A percentile compares a stretch with the other conserved stretches of the same genome.
Conservation (phyloP, 2,113 vertebrate species). For the Melanerpes aurifrons region DNA sequence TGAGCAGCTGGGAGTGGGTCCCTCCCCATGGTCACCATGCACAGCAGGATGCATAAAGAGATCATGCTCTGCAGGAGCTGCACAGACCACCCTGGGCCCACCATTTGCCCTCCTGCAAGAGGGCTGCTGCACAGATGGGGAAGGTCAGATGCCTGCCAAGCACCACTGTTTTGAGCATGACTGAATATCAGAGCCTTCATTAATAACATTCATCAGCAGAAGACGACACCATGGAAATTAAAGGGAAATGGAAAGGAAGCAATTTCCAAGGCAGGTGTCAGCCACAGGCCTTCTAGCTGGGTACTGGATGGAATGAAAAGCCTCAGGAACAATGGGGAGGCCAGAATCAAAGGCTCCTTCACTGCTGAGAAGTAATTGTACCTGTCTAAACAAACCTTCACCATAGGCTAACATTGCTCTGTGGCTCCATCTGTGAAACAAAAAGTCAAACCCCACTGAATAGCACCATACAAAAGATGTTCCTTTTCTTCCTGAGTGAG, state of each 20-base stretch:
- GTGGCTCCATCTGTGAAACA: not conserved
- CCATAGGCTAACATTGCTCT: not conserved
- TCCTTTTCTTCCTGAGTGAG: not conserved
- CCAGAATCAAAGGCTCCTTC: conserved; percentile 40
- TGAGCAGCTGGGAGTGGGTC: not conserved
- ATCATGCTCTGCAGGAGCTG: not conserved
- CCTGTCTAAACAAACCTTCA: not conserved
- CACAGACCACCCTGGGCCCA: not conserved
- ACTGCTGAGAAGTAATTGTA: not conserved
- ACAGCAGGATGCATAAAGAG: not conserved
- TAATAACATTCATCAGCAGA: conserved; percentile 5
- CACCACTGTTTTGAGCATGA: not conserved
- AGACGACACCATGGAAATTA: not conserved
- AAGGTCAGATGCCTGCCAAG: not conserved
- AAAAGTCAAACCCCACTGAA: not conserved
- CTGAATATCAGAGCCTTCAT: not conserved
- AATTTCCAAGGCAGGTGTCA: conserved; percentile 14
- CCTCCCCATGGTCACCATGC: not conserved
- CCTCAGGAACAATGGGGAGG: not conserved
- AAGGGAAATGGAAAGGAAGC: not conserved
- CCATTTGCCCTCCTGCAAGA: not conserved
- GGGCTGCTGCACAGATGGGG: not conserved
- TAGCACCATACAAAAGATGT: not conserved
- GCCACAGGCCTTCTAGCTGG: not conserved
- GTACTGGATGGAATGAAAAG: conserved; percentile 20